Evolutionary conservation across 2,113 vertebrate species (phyloP), one percentile per base, ranked within the genome.

Genomic region (Myodes glareolus): DNA sequence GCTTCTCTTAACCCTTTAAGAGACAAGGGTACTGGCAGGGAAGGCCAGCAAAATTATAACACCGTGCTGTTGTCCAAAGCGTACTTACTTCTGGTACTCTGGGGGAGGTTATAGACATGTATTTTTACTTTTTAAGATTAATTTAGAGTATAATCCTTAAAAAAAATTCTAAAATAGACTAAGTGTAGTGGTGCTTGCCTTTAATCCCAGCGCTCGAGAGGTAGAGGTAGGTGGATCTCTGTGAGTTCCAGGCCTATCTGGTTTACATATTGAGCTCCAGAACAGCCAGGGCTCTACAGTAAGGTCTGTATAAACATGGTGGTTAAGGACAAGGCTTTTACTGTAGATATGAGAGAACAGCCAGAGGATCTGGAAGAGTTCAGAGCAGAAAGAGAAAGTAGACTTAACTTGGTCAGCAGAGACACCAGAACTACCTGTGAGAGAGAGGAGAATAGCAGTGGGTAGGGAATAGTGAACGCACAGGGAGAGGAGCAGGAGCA

Each of bases 151-250:
- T 75, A n/a, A 85, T 55, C 72, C n/a, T 88, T 47, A 21, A 67
- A 82, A 89, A 89, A 45, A 33, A 94, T 92, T 94, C 82, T 68
- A 55, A 84, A 84, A 42, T 61, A 84, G n/a, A 3, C 58, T 63
- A 12, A 17, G 55, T 58, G 55, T 58, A 58, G 19, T 58, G 27
- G n/a, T 42, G 1, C 25, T 63, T 12, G 36, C 14, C 81, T 63
- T 84, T 84, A 84, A 84, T 65, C 2, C n/a, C 25, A 84, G 39
- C 14, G 42, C 58, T 84, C 7, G 7, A 14, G n/a, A 45, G 39
- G 21, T 29, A 82, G 80, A 61, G 80, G 58, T n/a, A 63, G 58
- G 25, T 63, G n/a, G 58, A 42, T 63, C 25, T 63, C n/a, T 61
- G 33, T 82, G 55, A 63, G 55, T 58, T 63, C 55, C n/a, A 42